Evolutionary conservation across 2,888 invertebrate species (phyloP), one percentile per base, ranked within the genome.

Genomic region (Dysmachus trigonus): DNA sequence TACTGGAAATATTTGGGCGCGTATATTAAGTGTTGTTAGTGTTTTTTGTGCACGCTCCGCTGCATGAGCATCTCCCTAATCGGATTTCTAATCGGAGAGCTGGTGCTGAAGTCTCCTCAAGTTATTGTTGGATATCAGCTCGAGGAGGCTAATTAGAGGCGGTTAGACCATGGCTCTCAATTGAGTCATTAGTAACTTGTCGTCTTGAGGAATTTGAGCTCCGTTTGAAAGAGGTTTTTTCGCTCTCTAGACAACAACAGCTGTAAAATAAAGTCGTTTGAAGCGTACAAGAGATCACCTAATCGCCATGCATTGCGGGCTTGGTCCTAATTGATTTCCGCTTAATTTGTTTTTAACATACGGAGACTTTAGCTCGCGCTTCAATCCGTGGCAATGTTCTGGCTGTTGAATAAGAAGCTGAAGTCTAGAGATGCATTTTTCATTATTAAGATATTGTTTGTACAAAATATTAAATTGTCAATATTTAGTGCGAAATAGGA

Each of bases 101-200:
- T 71, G 22, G 53, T 79, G 47, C 22, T 30, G 38, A 47, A 79
- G 10, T 47, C 35, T 51, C 47, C 47, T 47, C 47, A 30, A 22
- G 22, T 47, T 47, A 38, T 35, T 76, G 47, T 79, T 22, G 53
- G 71, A n/a, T 62, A 82, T 82, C 82, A 31, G 35, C 62, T 82
- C 47, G 30, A n/a, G 82, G 22, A 71, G 82, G 35, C 82, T 82
- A 82, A 82, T 82, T 82, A 82, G 82, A 82, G 22, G 31, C 53
- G 47, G 82, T 71, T 82, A 62, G 53, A 82, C 71, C 18, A 22
- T 33, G 62, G 82, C 35, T 82, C 35, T 82, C 62, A 82, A 62
- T 82, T 82, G 33, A 71, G 82, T 82, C 82, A 82, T 82, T 82
- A 62, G 82, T 82, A 53, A 82, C 8, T 62, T 82, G 82, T 82